Evolutionary conservation across 2,888 invertebrate species (phyloP), one percentile per base, ranked within the genome.

Genomic region (Boloria selene): DNA sequence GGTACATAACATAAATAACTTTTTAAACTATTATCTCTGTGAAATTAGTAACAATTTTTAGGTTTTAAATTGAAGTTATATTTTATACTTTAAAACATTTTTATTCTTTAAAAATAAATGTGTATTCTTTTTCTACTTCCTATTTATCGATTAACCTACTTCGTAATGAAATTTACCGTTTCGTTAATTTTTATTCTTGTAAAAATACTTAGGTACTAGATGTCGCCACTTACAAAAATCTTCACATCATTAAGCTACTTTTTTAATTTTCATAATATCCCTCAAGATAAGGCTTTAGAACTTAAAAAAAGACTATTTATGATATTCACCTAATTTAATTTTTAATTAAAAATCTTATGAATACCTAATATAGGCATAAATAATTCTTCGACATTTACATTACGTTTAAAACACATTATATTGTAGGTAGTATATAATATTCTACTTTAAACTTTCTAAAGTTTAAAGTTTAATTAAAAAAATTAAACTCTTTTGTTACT

Each of bases 291-390:
- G 31, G 31, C 6, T 31, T 31, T n/a, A n/a, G n/a, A n/a, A n/a
- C n/a, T n/a, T n/a, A n/a, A n/a, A n/a, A n/a, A n/a, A 22, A 22
- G 44, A 16, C 14, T 16, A 16, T n/a, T 22, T 56, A 56, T 22
- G 6, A 26, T 53, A 31, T n/a, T 10, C 4, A 26, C 10, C 13
- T 44, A 56, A n/a, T 45, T 26, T 26, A 44, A 45, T 45, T 22
- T 14, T 22, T 55, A 7, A 44, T 44, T 10, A 44, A 44, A 4
- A n/a, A 47, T 38, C n/a, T 45, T 7, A 56, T 54, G 49, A 49
- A 62, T 62, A 62, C 62, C 54, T 54, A 54, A 54, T 52, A 54
- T 54, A 54, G 54, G 54, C 18, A 54, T 47, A 45, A 47, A 62
- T 49, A 63, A 63, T 50, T 56, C 22, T 56, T 45, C 22, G 3